Percentiles rank a stretch among this genome's conserved stretches.
Conservation (phyloP, 2,888 invertebrate genomes). For the Zootermopsis nevadensis region DNA sequence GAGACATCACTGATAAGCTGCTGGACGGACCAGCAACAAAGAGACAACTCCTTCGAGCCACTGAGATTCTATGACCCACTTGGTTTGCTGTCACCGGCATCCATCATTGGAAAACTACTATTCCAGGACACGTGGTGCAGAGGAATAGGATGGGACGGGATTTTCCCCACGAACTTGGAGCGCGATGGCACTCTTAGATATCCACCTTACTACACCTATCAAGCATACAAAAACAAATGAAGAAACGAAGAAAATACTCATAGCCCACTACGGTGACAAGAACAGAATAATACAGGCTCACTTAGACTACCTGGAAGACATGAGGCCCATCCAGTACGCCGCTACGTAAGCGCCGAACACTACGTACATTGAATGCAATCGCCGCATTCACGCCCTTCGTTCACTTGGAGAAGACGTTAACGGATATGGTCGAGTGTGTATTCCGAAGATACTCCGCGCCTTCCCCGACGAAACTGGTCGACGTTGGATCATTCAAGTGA, state of each 20-base stretch:
- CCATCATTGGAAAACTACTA: conserved; percentile 20
- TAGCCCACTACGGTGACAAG: not conserved
- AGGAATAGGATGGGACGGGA: conserved; percentile 4
- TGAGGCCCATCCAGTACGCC: not conserved
- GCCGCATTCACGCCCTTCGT: too few relatives aligned
- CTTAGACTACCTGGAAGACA: not conserved
- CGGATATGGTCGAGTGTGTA: too few relatives aligned
- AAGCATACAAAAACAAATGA: not conserved
- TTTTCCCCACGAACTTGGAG: conserved; percentile 13
- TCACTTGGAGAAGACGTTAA: too few relatives aligned
- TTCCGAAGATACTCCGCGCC: too few relatives aligned
- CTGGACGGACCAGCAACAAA: not conserved
- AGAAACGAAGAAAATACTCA: too few relatives aligned
- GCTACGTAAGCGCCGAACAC: not conserved
- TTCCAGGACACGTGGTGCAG: conserved; percentile 32
- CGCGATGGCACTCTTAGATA: conserved; percentile 22
- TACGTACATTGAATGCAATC: too few relatives aligned
- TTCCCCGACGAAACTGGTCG: too few relatives aligned
- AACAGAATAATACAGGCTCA: too few relatives aligned
- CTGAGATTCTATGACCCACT: conserved; percentile 13
- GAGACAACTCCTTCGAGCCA: not conserved
- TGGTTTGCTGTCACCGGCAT: conserved; percentile 1
- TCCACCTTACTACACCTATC: not conserved
- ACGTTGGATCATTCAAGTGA: too few relatives aligned
- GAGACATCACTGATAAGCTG: too few relatives aligned